These are phyloP conservation scores for Tadarida brasiliensis DNA, from an alignment of 2,797 vertebrate genomes.

Conservation along the genomic window DNA sequence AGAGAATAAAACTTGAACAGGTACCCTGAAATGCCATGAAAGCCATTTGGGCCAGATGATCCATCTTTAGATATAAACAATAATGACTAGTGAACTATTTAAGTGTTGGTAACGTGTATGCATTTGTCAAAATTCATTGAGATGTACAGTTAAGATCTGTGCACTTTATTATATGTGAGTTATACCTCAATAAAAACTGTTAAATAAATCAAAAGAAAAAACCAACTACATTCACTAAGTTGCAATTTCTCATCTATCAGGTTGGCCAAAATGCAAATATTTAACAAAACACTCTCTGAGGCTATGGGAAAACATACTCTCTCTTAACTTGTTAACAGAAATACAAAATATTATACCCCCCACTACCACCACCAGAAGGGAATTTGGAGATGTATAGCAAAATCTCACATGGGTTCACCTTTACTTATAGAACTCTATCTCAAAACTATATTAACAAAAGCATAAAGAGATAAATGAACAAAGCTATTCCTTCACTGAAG, in stretches of 20 bases:
- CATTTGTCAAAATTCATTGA: constrained; percentile 44
- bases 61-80: constrained; percentile 8
- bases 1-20: constrained; percentile 22
- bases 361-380: neutral
- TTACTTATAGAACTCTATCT: constrained; percentile 44
- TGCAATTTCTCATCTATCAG: constrained; percentile 26
- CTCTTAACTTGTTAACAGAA: neutral
- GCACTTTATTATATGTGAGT: constrained; percentile 32
- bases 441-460: constrained; percentile 27
- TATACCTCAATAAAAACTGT: constrained; percentile 34
- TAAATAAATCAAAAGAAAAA: constrained; percentile 30
- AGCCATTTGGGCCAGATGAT: neutral
- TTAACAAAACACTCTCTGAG: constrained; percentile 41
- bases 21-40: neutral
- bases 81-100: neutral
- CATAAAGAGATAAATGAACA: constrained; percentile 18
- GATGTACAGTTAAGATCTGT: neutral
- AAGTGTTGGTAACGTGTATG: neutral
- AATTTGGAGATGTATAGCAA: neutral
- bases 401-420: constrained; percentile 24
- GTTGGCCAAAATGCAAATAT: neutral
- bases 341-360: constrained; percentile 1
- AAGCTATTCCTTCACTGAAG: neutral
- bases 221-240: neutral
- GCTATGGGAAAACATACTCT: neutral